A percentile compares a stretch with the other conserved stretches of the same genome.
Evolutionary conservation across 2,888 invertebrate genomes (phyloP).

Genomic region (Hesperia comma): DNA sequence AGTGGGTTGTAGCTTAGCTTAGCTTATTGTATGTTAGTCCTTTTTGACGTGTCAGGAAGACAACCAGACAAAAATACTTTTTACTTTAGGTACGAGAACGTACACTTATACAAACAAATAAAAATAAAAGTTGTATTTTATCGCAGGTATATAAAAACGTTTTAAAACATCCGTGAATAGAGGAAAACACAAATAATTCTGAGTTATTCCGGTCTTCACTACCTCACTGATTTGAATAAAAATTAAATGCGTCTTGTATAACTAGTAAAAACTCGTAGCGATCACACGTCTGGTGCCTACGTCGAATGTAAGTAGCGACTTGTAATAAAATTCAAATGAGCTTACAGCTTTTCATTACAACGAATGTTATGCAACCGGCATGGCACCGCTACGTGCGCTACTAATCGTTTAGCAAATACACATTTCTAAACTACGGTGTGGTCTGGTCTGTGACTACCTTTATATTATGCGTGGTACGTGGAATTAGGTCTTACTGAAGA

Average conservation of each 20-base stretch:
- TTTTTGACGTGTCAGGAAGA: no score
- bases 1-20: no score
- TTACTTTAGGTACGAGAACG: no score
- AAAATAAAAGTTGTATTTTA: no score
- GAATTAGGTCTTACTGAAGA: constrained; percentile 13
- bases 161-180: background rate
- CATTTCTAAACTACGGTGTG: constrained; percentile 48
- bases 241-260: constrained; percentile 24
- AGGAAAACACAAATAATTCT: constrained; percentile 24
- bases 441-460: constrained; percentile 46
- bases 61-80: no score
- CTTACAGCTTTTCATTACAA: constrained; percentile 43
- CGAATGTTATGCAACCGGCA: constrained; percentile 43
- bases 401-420: constrained; percentile 58
- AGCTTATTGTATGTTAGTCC: no score
- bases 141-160: background rate
- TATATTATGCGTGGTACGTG: constrained; percentile 12
- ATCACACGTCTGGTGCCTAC: constrained; percentile 25
- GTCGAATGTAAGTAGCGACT: constrained; percentile 27
- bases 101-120: no score
- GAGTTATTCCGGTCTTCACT: no score
- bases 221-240: constrained; percentile 10
- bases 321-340: constrained; percentile 45
- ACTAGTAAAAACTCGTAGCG: constrained; percentile 21
- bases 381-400: constrained; percentile 48